Evolutionary conservation across 2,797 vertebrate species (phyloP).

Genomic region (Peromyscus aztecus): DNA sequence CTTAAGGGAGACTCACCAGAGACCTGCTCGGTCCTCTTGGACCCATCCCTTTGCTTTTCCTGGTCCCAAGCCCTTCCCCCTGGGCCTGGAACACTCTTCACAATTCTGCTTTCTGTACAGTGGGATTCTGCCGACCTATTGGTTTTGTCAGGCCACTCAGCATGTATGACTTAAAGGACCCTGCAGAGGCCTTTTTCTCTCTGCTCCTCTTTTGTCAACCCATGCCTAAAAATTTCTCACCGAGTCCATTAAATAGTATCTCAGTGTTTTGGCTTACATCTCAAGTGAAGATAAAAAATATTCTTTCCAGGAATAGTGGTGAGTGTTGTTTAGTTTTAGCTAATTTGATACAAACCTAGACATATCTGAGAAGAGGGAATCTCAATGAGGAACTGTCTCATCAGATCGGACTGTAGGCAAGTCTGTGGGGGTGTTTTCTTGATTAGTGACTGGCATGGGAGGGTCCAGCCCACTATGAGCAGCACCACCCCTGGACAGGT

Average conservation of each 20-base stretch:
- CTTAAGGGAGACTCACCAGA: neutral
- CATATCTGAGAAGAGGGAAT: neutral
- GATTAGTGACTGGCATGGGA: neutral
- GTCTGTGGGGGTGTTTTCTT: neutral
- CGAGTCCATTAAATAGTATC: slow-evolving; percentile 18
- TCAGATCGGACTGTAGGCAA: neutral
- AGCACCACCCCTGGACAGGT: neutral
- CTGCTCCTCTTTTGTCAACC: neutral
- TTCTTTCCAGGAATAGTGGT: neutral
- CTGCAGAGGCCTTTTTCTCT: neutral
- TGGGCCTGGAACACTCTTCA: neutral
- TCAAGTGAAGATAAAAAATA: slow-evolving; percentile 5
- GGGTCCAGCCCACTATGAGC: neutral
- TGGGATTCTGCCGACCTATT: neutral
- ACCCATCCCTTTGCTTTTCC: neutral
- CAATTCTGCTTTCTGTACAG: neutral
- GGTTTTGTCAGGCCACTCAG: neutral
- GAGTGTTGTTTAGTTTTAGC: neutral
- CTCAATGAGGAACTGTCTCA: neutral
- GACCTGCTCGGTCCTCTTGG: neutral
- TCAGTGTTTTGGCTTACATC: neutral
- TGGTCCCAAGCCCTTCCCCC: neutral
- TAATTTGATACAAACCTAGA: neutral
- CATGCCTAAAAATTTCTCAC: neutral
- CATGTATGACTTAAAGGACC: neutral